Evolutionary conservation across 2,113 vertebrate genomes (phyloP), one percentile per base, ranked within the genome.

Genomic region (Pseudorhombus dupliciocellatus): DNA sequence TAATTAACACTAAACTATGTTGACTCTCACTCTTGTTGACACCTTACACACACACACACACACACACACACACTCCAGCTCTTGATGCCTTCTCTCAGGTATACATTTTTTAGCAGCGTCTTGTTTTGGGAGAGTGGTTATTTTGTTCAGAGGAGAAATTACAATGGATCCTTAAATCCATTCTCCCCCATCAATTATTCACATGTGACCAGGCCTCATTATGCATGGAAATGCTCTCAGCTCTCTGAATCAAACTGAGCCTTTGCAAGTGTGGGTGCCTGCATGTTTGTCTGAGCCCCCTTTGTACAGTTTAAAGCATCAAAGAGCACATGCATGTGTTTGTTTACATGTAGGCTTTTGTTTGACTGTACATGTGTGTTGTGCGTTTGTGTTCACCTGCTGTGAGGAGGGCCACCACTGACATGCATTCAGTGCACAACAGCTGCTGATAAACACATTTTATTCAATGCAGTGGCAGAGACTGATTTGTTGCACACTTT

Each of bases 131-230:
- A 80, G 66, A 71, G 71, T 70, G 71, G 56, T 86, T 50, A 81
- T 87, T 88, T 77, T 73, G 83, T 83, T 86, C 73, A 18, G 79
- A 88, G 79, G 83, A 87, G 72, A 85, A 79, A 87, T 90, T 88
- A 89, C 84, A 81, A 83, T 75, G 63, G 77, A 85, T 85, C 75
- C 81, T 60, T 70, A 83, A 87, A 85, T 84, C 83, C 75, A 88
- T 91, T 91, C 87, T 80, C 87, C 68, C 31, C 66, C 9, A 85
- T 91, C 72, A 85, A 90, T 91, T 90, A 91, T 90, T 89, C 82
- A 90, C 76, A 85, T 84, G 77, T 77, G 81, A 86, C 88, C 76
- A 48, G 46, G 61, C 26, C 61, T 88, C 85, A 88, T 90, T 88
- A 87, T 81, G 67, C 72, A 88, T 79, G 72, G 54, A 72, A 76